Percentiles rank a stretch among this genome's conserved stretches.
Conservation (phyloP, 2,113 vertebrate species). For the Meriones unguiculatus region DNA sequence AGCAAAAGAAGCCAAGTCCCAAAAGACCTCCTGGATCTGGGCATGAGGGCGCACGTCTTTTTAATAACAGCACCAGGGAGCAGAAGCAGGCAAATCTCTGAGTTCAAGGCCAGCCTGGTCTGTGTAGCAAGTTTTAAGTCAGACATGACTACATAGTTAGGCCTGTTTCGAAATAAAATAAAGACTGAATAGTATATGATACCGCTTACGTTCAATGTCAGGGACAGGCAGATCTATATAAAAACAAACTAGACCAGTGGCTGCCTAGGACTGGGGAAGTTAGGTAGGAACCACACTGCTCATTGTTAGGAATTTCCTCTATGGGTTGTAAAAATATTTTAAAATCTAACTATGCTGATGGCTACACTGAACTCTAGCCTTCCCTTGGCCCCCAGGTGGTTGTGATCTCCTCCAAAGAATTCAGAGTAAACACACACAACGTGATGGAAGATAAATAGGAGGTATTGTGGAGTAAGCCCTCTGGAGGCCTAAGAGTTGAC, state of each 20-base stretch:
- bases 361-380: background rate
- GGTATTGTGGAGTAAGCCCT: background rate
- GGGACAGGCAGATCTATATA: background rate
- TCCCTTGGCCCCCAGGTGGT: background rate
- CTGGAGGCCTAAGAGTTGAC: background rate
- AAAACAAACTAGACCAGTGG: background rate
- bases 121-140: background rate
- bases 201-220: background rate
- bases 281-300: background rate
- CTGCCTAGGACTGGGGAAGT: background rate
- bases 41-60: background rate
- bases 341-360: background rate
- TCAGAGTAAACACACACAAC: too few species aligned
- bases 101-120: background rate
- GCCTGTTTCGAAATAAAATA: background rate
- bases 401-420: background rate
- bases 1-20: background rate
- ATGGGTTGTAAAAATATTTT: background rate
- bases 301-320: background rate
- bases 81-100: background rate
- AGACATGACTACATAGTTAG: background rate
- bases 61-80: background rate
- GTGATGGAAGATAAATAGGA: background rate
- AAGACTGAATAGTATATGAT: background rate
- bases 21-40: background rate